Evolutionary conservation across 2,888 invertebrate species (phyloP).

Genomic region (Glomeris marginata): DNA sequence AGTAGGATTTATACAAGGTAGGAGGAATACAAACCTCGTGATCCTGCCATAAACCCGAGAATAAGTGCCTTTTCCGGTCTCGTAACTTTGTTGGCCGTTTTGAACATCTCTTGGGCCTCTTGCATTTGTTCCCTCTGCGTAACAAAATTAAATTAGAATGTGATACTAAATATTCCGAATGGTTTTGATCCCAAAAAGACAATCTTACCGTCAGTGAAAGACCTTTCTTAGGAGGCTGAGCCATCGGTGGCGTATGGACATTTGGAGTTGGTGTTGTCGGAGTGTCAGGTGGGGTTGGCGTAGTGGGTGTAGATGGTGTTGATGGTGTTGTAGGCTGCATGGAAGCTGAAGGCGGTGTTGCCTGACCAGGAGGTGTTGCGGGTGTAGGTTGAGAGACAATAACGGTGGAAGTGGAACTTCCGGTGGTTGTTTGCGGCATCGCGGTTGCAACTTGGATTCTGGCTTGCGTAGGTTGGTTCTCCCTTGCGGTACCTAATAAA

Average conservation of each 20-base stretch:
- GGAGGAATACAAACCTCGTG: constrained; percentile 52
- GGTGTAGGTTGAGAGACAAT: background rate
- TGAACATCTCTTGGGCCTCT: constrained; percentile 95
- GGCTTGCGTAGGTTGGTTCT: constrained; percentile 14
- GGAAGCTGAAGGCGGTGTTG: background rate
- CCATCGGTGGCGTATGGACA: constrained; percentile 20
- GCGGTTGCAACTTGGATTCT: constrained; percentile 13
- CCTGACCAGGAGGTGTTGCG: too few relatives aligned
- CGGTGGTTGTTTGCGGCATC: constrained; percentile 17
- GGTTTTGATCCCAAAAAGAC: background rate
- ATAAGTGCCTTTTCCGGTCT: constrained; percentile 94
- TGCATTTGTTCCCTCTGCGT: constrained; percentile 83
- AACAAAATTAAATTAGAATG: background rate
- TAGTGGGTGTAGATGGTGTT: constrained; percentile 23
- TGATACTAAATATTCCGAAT: background rate
- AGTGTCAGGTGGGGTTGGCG: constrained; percentile 14
- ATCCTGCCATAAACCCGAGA: constrained; percentile 97
- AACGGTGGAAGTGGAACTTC: constrained; percentile 12
- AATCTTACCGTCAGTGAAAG: constrained; percentile 29
- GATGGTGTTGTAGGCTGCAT: constrained; percentile 23
- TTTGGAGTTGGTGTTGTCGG: constrained; percentile 14
- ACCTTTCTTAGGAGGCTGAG: constrained; percentile 23
- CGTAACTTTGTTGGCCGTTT: constrained; percentile 87
- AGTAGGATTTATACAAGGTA: too few relatives aligned
- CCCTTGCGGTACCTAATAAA: constrained; percentile 13